These are phyloP conservation scores for Bombus confusus DNA, from an alignment of 1,140 invertebrate genomes.

Conservation along the genomic window DNA sequence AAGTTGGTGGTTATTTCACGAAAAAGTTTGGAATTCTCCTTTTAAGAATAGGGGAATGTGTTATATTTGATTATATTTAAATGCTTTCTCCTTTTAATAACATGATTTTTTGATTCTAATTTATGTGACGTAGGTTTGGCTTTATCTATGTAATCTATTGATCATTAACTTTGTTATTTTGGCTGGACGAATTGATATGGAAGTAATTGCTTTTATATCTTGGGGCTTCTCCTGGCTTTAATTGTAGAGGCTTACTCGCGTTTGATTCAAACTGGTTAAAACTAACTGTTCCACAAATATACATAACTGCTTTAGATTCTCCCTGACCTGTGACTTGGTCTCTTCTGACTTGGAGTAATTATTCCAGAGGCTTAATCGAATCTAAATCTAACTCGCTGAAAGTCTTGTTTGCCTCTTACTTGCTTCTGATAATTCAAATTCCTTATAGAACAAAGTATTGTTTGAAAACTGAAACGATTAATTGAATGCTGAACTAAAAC, in stretches of 20 bases:
- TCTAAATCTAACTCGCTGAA: background rate
- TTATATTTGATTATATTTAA: too few species aligned
- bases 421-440: background rate
- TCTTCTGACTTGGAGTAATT: conserved; percentile 4
- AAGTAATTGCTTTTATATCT: background rate
- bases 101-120: too few species aligned
- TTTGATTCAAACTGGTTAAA: conserved; percentile 15
- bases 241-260: background rate
- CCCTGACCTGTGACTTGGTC: conserved; percentile 2
- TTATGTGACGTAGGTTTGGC: too few species aligned
- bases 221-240: background rate
- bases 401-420: background rate
- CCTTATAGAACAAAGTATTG: too few species aligned
- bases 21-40: too few species aligned
- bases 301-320: background rate
- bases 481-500: too few species aligned
- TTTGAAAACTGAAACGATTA: background rate
- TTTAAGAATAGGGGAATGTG: too few species aligned
- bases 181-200: background rate
- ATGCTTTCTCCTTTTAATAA: too few species aligned
- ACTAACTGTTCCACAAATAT: background rate
- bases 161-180: background rate
- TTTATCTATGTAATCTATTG: background rate
- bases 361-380: background rate
- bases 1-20: too few species aligned